Evolutionary conservation across 1,140 invertebrate genomes (phyloP), one percentile per base, ranked within the genome.

Genomic region (Drosophila sp.): DNA sequence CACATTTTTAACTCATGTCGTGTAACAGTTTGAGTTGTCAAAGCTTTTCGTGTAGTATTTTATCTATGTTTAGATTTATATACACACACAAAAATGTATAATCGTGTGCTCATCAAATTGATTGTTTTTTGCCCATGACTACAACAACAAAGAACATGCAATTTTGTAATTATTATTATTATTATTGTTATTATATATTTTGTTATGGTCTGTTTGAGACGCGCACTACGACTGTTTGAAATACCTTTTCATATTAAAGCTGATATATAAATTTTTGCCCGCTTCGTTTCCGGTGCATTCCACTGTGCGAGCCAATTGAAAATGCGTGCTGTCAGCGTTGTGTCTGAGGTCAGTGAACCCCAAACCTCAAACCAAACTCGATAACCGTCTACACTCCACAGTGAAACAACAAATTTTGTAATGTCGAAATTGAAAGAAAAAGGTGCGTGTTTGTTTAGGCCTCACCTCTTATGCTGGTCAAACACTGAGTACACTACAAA

Each of bases 161-260:
- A 86, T 84, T 84, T 80, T 59, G 76, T 77, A 84, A 84, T 84
- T 84, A 86, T 86, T 70, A 74, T 75, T 83, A 86, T n/a, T n/a
- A n/a, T n/a, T n/a, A n/a, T n/a, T n/a, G n/a, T n/a, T n/a, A n/a
- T n/a, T n/a, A n/a, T n/a, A n/a, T n/a, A n/a, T n/a, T n/a, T n/a
- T n/a, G n/a, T n/a, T 86, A 84, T 78, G 81, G 70, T 86, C 81
- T 86, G 81, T 75, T 86, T 86, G 77, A 80, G 70, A 9, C n/a
- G 53, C 3, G 38, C 9, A 40, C n/a, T n/a, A n/a, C 5, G 29
- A 36, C 9, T 54, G 21, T 54, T 54, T 36, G 43, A 32, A 65
- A 50, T n/a, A 43, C 7, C 41, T 57, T 59, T 57, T 59, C 61
- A 40, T 53, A 63, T 80, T 70, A 40, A 45, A 36, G 27, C 16